Evolutionary conservation across 35 echinoderm and acorn worm genomes (phyloP), one percentile per base, ranked within the genome.

Genomic region (Heliocidaris tuberculata): DNA sequence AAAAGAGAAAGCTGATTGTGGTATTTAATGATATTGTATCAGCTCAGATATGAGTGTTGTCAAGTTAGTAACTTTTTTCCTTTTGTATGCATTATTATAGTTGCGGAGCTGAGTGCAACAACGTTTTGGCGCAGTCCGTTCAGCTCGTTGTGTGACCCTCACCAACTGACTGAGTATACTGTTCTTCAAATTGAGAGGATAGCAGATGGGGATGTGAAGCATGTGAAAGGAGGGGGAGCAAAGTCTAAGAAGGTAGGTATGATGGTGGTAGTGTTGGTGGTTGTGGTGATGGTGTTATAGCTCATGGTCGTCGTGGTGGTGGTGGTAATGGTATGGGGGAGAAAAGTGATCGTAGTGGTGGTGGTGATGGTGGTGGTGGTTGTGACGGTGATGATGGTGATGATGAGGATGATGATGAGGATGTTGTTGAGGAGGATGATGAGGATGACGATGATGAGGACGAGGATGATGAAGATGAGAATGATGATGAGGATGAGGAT

Each of bases 81-180:
- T 60, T 60, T 60, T 87, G 17, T 87, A 11, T 87, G 29, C 32
- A 15, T 42, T 42, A 42, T 42, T 42, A 31, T 94, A 97, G 98
- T 96, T 90, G 96, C 93, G 60, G 98, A 99, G 86, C 71, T 99
- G 17, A 93, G 85, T 47, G 94, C 94, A 27, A 88, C 59, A 29
- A 89, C 94, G 16, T 99, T 87, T 86, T 99, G 98, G 98, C 92
- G 96, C 17, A 99, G 19, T 88, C 96, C 96, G 52, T 99, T 99
- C 94, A 90, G 61, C 24, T 93, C 89, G 13, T 32, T 99, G 0
- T 96, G 96, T 50, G 96, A 95, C 19, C 94, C 95, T 29, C 97
- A 99, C 48, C 96, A 96, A 9, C 92, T 99, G 19, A 99, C 96
- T 10, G 98, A 97, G 35, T 99, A 95, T 93, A 99, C 94, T 3